Evolutionary conservation across 2,888 invertebrate genomes (phyloP).

Genomic region (Polietes domitor): DNA sequence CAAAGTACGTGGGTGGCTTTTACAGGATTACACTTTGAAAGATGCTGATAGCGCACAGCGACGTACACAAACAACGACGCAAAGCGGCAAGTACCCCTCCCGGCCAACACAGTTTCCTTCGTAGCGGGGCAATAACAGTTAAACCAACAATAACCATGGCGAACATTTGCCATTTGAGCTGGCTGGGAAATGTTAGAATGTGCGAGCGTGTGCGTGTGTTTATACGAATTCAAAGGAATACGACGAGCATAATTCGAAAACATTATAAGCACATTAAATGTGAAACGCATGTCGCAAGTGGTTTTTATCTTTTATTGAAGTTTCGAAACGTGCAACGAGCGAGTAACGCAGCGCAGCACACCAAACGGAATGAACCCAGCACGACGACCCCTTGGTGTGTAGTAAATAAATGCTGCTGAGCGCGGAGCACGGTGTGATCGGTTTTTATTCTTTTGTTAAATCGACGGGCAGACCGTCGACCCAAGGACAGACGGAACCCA

Average conservation of each 20-base stretch:
- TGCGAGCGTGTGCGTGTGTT: constrained; percentile 21
- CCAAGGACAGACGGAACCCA: constrained; percentile 1
- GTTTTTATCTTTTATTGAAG: constrained; percentile 66
- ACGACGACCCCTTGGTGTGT: constrained; percentile 57
- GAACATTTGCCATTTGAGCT: constrained; percentile 44
- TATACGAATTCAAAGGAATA: constrained; percentile 14
- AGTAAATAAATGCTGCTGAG: constrained; percentile 44
- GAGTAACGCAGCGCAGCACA: not conserved
- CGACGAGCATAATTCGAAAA: constrained; percentile 23
- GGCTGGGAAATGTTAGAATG: constrained; percentile 9
- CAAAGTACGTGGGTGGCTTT: constrained; percentile 6
- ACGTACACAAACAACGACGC: too few species aligned
- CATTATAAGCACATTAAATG: constrained; percentile 67
- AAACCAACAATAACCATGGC: constrained; percentile 49
- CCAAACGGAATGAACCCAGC: constrained; percentile 37
- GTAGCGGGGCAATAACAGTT: constrained; percentile 43
- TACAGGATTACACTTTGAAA: not conserved
- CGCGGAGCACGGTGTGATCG: too few species aligned
- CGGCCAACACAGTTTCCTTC: not conserved
- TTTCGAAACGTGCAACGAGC: constrained; percentile 25
- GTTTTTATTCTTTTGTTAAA: constrained; percentile 5
- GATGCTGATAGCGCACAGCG: not conserved
- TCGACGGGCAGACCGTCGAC: not conserved
- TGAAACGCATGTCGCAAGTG: constrained; percentile 69
- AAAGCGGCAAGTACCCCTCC: not conserved